Conservation (phyloP, 2,888 invertebrate species). For the Drosophila limbata region DNA sequence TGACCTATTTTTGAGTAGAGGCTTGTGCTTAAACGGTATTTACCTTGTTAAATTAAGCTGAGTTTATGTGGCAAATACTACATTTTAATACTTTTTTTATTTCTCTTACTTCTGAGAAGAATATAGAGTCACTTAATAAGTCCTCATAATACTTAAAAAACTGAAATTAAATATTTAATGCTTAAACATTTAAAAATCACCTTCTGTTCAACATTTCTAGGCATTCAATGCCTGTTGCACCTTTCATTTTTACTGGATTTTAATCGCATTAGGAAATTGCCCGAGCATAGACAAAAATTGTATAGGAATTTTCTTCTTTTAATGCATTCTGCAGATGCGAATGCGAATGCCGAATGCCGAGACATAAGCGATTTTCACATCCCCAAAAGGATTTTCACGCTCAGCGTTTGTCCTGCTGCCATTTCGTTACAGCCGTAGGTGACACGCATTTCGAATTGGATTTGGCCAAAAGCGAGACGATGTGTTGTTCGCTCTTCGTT, state of each 20-base stretch:
- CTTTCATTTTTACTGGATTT: constrained; percentile 10
- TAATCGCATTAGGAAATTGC: constrained; percentile 44
- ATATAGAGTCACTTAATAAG: not conserved
- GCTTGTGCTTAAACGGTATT: not conserved
- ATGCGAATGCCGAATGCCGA: constrained; percentile 51
- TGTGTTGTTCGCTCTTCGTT: constrained; percentile 10
- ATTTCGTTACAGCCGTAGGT: constrained; percentile 62
- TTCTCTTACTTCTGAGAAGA: too few species aligned
- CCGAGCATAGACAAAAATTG: constrained; percentile 21
- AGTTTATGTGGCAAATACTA: not conserved
- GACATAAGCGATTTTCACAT: constrained; percentile 73
- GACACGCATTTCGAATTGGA: constrained; percentile 79
- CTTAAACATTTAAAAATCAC: too few species aligned
- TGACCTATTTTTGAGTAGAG: constrained; percentile 53
- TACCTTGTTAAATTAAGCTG: constrained; percentile 3
- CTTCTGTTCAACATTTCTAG: not conserved
- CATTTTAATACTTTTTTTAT: not conserved
- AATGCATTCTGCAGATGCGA: constrained; percentile 63
- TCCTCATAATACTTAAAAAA: too few species aligned
- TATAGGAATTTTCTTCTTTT: constrained; percentile 35
- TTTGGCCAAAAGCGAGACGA: constrained; percentile 65
- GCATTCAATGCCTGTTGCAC: not conserved
- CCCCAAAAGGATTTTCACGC: constrained; percentile 69
- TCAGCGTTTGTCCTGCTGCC: constrained; percentile 56
- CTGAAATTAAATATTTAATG: not conserved